These are phyloP conservation scores for Onychomys leucogaster DNA, from an alignment of 2,797 vertebrate genomes.

Conservation along the genomic window DNA sequence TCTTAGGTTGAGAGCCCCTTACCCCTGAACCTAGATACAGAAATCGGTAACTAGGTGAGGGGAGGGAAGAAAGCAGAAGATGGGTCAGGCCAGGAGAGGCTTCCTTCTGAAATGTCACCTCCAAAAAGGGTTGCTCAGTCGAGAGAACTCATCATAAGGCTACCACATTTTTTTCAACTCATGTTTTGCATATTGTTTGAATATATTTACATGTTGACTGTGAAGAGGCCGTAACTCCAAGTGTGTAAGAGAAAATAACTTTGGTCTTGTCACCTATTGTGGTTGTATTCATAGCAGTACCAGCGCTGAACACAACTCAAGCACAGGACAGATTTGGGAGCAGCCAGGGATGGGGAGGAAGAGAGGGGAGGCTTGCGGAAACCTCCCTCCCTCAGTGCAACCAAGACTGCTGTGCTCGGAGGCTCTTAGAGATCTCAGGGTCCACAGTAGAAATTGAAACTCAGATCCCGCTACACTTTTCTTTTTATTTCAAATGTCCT, in stretches of 20 bases:
- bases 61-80: neutral
- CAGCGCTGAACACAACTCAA: neutral
- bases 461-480: too few species aligned
- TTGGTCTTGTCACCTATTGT: constrained; percentile 51
- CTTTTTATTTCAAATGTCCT: neutral
- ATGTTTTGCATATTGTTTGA: constrained; percentile 77
- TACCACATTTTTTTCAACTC: constrained; percentile 55
- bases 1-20: neutral
- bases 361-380: neutral
- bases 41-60: constrained; percentile 15
- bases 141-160: constrained; percentile 54
- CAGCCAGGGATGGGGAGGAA: neutral
- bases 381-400: neutral
- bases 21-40: neutral
- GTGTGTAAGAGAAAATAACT: constrained; percentile 65
- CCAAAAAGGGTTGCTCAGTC: neutral
- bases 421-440: neutral
- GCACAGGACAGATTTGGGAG: constrained; percentile 66
- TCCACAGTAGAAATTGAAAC: neutral
- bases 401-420: neutral
- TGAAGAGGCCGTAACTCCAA: constrained; percentile 60
- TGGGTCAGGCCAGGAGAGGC: neutral
- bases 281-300: neutral
- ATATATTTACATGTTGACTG: constrained; percentile 75
- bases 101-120: neutral